Conservation (phyloP, 2,888 invertebrate genomes). For the Cyrtodaria siliqua region DNA sequence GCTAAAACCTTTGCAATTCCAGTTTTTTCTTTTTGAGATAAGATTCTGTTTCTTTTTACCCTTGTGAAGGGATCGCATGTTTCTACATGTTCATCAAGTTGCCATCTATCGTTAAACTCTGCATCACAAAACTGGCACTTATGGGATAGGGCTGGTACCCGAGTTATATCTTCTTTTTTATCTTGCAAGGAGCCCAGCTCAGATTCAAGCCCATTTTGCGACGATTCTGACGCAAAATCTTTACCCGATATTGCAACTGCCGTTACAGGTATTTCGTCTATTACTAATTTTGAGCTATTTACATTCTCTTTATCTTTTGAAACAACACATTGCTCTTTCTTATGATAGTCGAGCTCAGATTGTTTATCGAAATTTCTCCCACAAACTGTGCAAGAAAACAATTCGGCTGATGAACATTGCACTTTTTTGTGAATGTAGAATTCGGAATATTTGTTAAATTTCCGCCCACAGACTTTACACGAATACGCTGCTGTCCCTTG, state of each 20-base stretch:
- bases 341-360: slow-evolving; percentile 8
- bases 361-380: slow-evolving; percentile 5
- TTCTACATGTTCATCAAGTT: slow-evolving; percentile 30
- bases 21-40: slow-evolving; percentile 1
- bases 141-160: slow-evolving; percentile 6
- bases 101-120: slow-evolving; percentile 24
- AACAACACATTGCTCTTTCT: slow-evolving; percentile 6
- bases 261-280: too few relatives aligned
- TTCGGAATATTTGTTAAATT: not conserved
- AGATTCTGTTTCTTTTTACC: too few relatives aligned
- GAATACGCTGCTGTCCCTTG: not conserved
- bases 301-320: too few relatives aligned
- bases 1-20: slow-evolving; percentile 7
- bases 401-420: slow-evolving; percentile 6
- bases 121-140: slow-evolving; percentile 41
- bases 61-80: slow-evolving; percentile 37
- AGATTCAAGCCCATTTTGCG: too few relatives aligned
- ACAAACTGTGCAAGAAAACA: slow-evolving; percentile 11
- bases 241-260: too few relatives aligned
- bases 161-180: too few relatives aligned
- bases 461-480: slow-evolving; percentile 9
- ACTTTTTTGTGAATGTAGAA: slow-evolving; percentile 19
- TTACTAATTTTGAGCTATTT: too few relatives aligned
- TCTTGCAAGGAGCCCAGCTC: too few relatives aligned
- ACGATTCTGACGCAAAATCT: too few relatives aligned